phyloP scores from a whole-genome alignment of 2,113 vertebrate genomes.

The Cervus canadensis region DNA sequence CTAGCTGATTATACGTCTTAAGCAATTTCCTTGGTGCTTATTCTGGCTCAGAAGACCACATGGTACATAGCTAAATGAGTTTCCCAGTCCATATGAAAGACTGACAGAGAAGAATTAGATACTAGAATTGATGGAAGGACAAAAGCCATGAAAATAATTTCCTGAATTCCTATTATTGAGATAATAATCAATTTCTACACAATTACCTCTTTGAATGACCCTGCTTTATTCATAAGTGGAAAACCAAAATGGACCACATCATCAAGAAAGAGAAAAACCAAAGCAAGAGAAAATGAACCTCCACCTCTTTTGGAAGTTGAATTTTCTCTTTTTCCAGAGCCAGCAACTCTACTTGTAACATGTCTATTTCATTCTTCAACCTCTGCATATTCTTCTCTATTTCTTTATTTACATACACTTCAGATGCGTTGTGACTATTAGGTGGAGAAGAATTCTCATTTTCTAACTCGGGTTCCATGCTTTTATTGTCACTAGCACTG shows the following conservation, averaged over 20 bases:
- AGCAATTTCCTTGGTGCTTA: background rate
- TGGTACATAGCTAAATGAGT: background rate
- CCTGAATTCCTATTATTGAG: background rate
- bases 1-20: background rate
- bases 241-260: slow-evolving; percentile 74
- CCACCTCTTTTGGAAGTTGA: slow-evolving; percentile 86
- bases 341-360: slow-evolving; percentile 82
- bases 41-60: background rate
- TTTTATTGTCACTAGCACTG: background rate
- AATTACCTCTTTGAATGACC: background rate
- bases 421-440: fast-evolving
- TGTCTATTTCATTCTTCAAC: background rate
- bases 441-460: background rate
- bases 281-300: slow-evolving; percentile 70
- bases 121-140: background rate
- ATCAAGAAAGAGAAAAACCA: slow-evolving; percentile 55
- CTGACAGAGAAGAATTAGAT: background rate
- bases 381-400: background rate
- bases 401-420: background rate
- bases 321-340: slow-evolving; percentile 81
- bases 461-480: slow-evolving; percentile 10
- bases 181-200: background rate
- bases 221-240: slow-evolving; percentile 15
- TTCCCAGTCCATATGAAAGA: background rate
- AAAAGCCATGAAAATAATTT: background rate